Base-by-base conservation (phyloP, 2,888 invertebrate species). In the Drosophila buzzatii region DNA sequence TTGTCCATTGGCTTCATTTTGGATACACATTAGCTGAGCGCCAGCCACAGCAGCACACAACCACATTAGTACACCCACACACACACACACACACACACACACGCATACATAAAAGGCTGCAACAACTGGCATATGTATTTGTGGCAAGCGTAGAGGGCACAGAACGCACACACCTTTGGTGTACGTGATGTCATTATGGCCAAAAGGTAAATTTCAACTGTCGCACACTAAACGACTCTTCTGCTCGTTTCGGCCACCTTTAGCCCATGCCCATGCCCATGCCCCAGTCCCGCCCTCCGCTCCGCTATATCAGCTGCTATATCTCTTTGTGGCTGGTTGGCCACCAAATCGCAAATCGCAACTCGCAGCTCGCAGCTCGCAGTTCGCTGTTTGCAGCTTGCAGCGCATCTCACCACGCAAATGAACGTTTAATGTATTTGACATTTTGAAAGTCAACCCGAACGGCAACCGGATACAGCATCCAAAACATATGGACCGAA, bases 391-490 rank as follows among this genome's bases (percentile, higher is more conserved):
- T 49, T 18, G 49, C 49, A 31, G 42, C n/a, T 56, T 12, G 56
- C 42, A 37, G 59, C 76, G 72, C 61, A 74, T 67, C 67, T 58
- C 65, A 49, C 47, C 49, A 75, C 81, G 79, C 85, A 90, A 91
- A 89, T 90, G 86, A 90, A 90, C 91, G 91, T 91, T 90, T 89
- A 89, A 88, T 91, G 90, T 90, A 87, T 91, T 91, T 91, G 91
- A 90, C 91, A 88, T 90, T 88, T 85, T 79, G 89, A 89, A 87
- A 89, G 89, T 86, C 87, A 84, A 85, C 71, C 78, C 83, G 69
- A 83, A 85, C 44, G 56, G 63, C 69, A 81, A 70, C 73, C 76
- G 76, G 70, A 79, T 77, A 61, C 79, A 73, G 51, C 78, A 82
- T 69, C 80, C 75, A 73, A 87, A 87, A 78, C 87, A 84, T 87